Percentiles rank a stretch among this genome's conserved stretches.
These are phyloP conservation scores for Aurelia coerulea DNA, from an alignment of 30 jellyfish, hydroid and myxozoan species.

Conservation along the genomic window DNA sequence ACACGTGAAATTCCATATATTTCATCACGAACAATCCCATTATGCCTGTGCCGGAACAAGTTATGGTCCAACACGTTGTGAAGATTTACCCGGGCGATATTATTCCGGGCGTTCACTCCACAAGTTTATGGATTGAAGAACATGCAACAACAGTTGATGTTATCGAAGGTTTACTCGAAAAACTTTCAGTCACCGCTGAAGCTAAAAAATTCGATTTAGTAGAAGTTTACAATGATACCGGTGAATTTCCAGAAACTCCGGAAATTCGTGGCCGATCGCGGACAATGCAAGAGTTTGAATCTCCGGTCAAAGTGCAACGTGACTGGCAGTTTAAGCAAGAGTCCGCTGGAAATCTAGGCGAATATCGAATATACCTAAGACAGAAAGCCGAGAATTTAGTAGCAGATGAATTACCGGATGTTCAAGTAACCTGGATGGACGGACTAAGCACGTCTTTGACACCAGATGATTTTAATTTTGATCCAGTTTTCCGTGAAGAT, in stretches of 20 bases:
- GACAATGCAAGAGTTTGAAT: conserved; percentile 81
- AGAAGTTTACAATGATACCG: conserved; percentile 77
- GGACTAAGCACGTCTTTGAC: conserved; percentile 60
- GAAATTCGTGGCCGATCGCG: conserved; percentile 76
- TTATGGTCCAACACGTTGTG: conserved; percentile 61
- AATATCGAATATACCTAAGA: conserved; percentile 71
- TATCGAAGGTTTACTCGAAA: conserved; percentile 76
- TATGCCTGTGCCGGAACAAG: conserved; percentile 74
- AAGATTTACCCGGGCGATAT: conserved; percentile 54
- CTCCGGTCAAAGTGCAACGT: conserved; percentile 75
- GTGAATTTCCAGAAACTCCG: conserved; percentile 72
- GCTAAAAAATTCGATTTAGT: conserved; percentile 78
- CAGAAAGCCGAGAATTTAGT: conserved; percentile 62
- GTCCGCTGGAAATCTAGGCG: conserved; percentile 25
- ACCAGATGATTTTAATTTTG: conserved; percentile 86
- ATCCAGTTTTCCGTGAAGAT: conserved; percentile 69
- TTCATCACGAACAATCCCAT: background rate
- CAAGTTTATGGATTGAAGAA: conserved; percentile 68
- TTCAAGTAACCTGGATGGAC: conserved; percentile 86
- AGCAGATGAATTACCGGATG: conserved; percentile 58
- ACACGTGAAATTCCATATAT: too few species aligned
- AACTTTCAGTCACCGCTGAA: conserved; percentile 59
- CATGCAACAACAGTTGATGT: conserved; percentile 84
- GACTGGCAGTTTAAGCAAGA: conserved; percentile 74
- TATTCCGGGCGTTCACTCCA: conserved; percentile 69